Conservation (phyloP, 64 coral and sea anemone species). For the Montipora efflorescens region DNA sequence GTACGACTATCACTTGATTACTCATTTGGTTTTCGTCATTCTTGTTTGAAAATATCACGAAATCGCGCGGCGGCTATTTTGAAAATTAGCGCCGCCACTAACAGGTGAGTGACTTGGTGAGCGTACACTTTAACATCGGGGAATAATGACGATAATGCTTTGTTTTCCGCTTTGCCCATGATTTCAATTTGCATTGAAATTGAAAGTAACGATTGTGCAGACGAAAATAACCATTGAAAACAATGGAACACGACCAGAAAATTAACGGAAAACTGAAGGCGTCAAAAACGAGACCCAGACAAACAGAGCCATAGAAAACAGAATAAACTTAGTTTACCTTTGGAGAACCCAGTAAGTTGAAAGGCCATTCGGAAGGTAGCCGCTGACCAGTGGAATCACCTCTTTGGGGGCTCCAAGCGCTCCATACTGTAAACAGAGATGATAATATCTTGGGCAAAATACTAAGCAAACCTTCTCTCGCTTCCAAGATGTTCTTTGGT, state of each 20-base stretch:
- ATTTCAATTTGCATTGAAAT: too few species aligned
- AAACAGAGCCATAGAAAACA: not conserved
- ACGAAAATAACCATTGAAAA: not conserved
- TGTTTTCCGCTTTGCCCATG: too few species aligned
- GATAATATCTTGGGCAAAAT: conserved; percentile 82
- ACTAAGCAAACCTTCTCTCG: conserved; percentile 87
- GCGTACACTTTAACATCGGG: too few species aligned
- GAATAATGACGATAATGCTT: too few species aligned
- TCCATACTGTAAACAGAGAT: conserved; percentile 88
- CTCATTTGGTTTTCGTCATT: too few species aligned
- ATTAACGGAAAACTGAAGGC: not conserved
- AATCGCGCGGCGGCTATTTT: too few species aligned
- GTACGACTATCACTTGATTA: too few species aligned
- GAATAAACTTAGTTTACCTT: conserved; percentile 52
- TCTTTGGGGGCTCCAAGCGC: conserved; percentile 74
- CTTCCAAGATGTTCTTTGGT: conserved; percentile 83
- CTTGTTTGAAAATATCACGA: too few species aligned
- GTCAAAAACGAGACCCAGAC: not conserved
- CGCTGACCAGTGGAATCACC: conserved; percentile 59
- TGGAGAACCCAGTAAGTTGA: conserved; percentile 82
- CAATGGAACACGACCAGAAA: not conserved
- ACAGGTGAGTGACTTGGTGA: too few species aligned
- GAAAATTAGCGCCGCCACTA: too few species aligned
- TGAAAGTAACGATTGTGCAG: too few species aligned
- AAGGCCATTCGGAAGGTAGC: conserved; percentile 50